Conservation (phyloP, 2,888 invertebrate species). For the Tipula lateralis region DNA sequence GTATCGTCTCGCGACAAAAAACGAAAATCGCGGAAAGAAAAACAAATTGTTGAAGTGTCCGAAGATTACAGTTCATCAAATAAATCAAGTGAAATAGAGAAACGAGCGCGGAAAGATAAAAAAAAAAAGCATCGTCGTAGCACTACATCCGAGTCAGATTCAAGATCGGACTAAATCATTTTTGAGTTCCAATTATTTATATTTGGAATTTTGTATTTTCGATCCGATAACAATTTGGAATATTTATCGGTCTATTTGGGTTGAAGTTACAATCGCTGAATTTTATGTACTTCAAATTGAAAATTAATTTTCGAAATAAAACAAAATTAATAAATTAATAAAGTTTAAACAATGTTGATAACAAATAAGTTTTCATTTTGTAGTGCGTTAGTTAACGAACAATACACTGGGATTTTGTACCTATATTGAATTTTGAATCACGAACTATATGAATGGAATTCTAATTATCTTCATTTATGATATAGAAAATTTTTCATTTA, state of each 20-base stretch:
- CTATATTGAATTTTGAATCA: too few relatives aligned
- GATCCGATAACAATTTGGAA: neutral
- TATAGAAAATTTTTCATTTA: too few relatives aligned
- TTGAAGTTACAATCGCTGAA: neutral
- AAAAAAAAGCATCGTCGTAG: neutral
- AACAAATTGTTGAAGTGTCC: neutral
- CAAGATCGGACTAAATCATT: neutral
- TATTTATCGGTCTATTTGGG: neutral
- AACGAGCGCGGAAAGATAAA: neutral
- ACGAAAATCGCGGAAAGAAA: neutral
- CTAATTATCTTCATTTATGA: too few relatives aligned
- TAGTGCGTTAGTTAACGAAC: too few relatives aligned
- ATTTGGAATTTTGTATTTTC: neutral
- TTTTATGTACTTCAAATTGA: slow-evolving; percentile 2
- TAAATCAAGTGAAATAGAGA: slow-evolving; percentile 12
- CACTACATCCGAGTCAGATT: neutral
- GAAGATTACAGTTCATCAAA: neutral
- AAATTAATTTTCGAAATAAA: neutral
- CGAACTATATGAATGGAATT: too few relatives aligned
- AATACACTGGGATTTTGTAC: too few relatives aligned
- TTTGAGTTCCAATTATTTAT: neutral
- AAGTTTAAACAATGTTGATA: neutral
- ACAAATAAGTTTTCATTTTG: neutral
- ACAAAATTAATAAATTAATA: neutral
- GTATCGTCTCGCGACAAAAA: neutral